Percentiles rank a stretch among this genome's conserved stretches.
Conservation (phyloP, 2,888 invertebrate species). For the Dione vanillae region DNA sequence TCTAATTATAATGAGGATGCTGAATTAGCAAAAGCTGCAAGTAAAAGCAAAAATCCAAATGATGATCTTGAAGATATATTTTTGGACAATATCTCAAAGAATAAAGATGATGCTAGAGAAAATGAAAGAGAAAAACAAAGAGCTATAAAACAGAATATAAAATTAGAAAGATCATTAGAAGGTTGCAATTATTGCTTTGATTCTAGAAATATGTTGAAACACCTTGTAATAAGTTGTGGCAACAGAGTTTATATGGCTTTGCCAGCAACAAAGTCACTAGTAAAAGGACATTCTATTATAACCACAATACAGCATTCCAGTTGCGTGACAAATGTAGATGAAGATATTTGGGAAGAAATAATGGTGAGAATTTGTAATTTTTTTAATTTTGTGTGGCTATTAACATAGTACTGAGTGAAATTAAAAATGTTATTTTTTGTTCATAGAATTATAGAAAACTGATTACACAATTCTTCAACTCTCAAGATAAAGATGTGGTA, state of each 20-base stretch:
- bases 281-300: constrained; percentile 93
- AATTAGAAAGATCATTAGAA: constrained; percentile 88
- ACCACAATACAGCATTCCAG: constrained; percentile 92
- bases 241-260: constrained; percentile 93
- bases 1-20: constrained; percentile 92
- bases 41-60: constrained; percentile 86
- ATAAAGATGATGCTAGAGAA: constrained; percentile 85
- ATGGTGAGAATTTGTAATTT: constrained; percentile 76
- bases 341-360: constrained; percentile 97
- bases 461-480: constrained; percentile 90
- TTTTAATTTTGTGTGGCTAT: neutral
- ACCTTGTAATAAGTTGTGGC: constrained; percentile 92
- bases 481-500: constrained; percentile 90
- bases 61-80: constrained; percentile 94
- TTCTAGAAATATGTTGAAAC: constrained; percentile 90
- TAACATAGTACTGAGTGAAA: neutral
- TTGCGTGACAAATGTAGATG: constrained; percentile 93
- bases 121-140: constrained; percentile 85
- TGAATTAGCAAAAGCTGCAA: constrained; percentile 90
- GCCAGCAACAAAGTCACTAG: constrained; percentile 91
- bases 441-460: constrained; percentile 89
- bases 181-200: constrained; percentile 94
- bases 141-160: constrained; percentile 90
- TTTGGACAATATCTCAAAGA: constrained; percentile 89
- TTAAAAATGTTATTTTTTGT: constrained; percentile 18